Evolutionary conservation across 1,140 invertebrate species (phyloP).

Genomic region (Pinna nobilis): DNA sequence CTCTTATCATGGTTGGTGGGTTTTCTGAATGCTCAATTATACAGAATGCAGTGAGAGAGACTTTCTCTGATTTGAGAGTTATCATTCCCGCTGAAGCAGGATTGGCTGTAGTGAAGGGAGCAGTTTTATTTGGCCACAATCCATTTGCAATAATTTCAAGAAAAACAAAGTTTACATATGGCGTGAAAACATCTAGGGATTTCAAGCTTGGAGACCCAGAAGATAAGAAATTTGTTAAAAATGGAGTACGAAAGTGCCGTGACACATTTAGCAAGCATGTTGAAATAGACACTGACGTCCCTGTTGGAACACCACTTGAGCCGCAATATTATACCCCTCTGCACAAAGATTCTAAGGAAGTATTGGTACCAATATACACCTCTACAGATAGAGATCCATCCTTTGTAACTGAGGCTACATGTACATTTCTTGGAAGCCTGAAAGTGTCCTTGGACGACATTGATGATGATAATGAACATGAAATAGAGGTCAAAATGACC

Average conservation of each 20-base stretch:
- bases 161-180: slow-evolving; percentile 39
- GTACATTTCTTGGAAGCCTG: slow-evolving; percentile 34
- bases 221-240: slow-evolving; percentile 20
- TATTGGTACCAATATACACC: slow-evolving; percentile 19
- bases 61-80: slow-evolving; percentile 23
- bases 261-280: slow-evolving; percentile 32
- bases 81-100: slow-evolving; percentile 45
- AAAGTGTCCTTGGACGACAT: slow-evolving; percentile 1
- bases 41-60: slow-evolving; percentile 34
- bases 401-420: slow-evolving; percentile 30
- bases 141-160: slow-evolving; percentile 35
- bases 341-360: slow-evolving; percentile 13
- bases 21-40: slow-evolving; percentile 44
- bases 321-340: slow-evolving; percentile 25
- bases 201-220: slow-evolving; percentile 26
- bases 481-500: slow-evolving; percentile 37
- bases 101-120: slow-evolving; percentile 45
- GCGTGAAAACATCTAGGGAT: slow-evolving; percentile 15
- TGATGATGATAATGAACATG: slow-evolving; percentile 5
- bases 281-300: slow-evolving; percentile 15
- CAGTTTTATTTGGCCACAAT: slow-evolving; percentile 46
- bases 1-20: slow-evolving; percentile 46
- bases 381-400: slow-evolving; percentile 27
- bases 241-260: slow-evolving; percentile 18
- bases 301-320: slow-evolving; percentile 27